phyloP scores from a whole-genome alignment of 2,888 invertebrate genomes.

The Cantharis flavilabris region DNA sequence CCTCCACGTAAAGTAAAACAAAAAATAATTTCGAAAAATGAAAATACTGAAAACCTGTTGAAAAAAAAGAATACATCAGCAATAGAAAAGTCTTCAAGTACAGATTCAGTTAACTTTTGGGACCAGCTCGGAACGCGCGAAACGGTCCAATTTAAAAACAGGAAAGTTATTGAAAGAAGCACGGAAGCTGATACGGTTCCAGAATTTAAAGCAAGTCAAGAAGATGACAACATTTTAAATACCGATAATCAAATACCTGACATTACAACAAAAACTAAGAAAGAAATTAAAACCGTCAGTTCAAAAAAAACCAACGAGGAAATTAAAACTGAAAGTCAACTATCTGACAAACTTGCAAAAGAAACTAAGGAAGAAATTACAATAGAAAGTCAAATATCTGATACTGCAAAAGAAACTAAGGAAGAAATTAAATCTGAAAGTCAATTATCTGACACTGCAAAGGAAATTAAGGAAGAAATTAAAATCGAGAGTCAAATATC shows the following conservation, averaged over 20 bases:
- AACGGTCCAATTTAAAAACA: constrained; percentile 64
- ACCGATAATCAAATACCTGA: background rate
- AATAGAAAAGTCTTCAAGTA: constrained; percentile 15
- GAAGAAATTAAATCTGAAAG: too few species aligned
- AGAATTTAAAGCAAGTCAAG: background rate
- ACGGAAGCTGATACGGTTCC: background rate
- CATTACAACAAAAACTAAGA: background rate
- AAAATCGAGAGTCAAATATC: background rate
- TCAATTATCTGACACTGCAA: too few species aligned
- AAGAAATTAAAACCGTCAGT: background rate
- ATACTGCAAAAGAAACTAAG: too few species aligned
- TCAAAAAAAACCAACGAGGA: background rate
- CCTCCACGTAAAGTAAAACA: background rate
- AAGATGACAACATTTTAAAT: background rate
- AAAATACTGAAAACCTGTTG: background rate
- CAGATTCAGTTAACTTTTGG: constrained; percentile 64
- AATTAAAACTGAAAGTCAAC: background rate
- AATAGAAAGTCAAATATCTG: too few species aligned
- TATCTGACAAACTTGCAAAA: background rate
- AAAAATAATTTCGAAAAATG: background rate
- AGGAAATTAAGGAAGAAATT: background rate
- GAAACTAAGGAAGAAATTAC: too few species aligned
- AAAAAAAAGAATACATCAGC: constrained; percentile 4
- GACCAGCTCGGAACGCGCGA: constrained; percentile 67
- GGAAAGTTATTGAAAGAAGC: constrained; percentile 37